A percentile compares a stretch with the other conserved stretches of the same genome.
phyloP scores from a whole-genome alignment of 2,113 vertebrate genomes.

The Chaetura pelagica region DNA sequence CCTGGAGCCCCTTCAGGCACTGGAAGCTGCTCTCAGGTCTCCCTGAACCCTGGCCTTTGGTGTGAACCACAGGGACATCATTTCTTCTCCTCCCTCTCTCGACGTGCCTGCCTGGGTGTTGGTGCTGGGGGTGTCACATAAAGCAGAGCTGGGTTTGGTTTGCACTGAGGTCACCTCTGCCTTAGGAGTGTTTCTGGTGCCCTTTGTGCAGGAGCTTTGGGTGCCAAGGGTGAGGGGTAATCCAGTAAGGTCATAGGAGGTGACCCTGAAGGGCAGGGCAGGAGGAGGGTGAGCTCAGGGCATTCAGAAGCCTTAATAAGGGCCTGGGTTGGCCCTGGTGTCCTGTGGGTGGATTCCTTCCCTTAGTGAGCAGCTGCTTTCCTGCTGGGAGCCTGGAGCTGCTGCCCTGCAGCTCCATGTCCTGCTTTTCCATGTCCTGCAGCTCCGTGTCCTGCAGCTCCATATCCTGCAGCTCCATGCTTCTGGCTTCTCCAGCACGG shows the following conservation, averaged over 20 bases:
- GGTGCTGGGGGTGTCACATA: neutral
- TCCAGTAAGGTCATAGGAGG: rapidly evolving
- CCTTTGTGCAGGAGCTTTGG: too few relatives aligned
- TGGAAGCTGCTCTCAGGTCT: too few relatives aligned
- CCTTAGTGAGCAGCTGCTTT: neutral
- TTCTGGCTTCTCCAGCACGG: neutral
- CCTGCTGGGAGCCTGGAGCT: neutral
- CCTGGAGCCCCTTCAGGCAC: too few relatives aligned
- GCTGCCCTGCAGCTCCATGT: too few relatives aligned
- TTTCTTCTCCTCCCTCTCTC: neutral
- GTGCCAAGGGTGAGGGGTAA: neutral
- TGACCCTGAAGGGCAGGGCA: rapidly evolving
- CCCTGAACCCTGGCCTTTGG: neutral
- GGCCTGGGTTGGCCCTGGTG: rapidly evolving
- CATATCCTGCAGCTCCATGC: neutral
- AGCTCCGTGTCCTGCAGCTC: too few relatives aligned
- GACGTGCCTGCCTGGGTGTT: rapidly evolving
- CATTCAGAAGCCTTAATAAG: neutral
- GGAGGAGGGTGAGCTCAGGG: neutral
- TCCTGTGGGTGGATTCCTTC: neutral
- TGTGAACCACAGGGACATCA: rapidly evolving
- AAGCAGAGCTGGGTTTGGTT: neutral
- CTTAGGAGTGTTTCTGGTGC: rapidly evolving
- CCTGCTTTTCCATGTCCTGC: too few relatives aligned
- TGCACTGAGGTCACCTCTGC: neutral